Percentiles rank a stretch among this genome's conserved stretches.
These are phyloP conservation scores for Noctua comes DNA, from an alignment of 2,888 invertebrate species.

Conservation along the genomic window DNA sequence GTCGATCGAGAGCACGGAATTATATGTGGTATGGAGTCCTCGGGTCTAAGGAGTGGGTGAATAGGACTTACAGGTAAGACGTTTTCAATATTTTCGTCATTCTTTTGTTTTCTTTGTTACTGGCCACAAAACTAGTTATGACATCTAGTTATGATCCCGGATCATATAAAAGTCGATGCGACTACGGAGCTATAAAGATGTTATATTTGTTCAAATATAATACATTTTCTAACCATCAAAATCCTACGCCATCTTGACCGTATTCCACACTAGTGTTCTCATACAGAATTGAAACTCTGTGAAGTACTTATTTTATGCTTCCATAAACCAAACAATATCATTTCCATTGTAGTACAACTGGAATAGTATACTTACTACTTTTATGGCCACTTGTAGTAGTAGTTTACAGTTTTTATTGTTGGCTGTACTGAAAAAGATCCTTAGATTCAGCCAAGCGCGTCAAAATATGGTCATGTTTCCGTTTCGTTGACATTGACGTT, in stretches of 20 bases:
- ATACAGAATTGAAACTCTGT: conserved; percentile 2
- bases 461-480: neutral
- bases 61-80: conserved; percentile 95
- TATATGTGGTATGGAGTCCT: conserved; percentile 98
- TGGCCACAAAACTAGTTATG: neutral
- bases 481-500: neutral
- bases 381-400: neutral
- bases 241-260: neutral
- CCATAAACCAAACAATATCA: neutral
- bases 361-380: neutral
- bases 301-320: neutral
- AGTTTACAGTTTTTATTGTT: neutral
- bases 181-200: neutral
- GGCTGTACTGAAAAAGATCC: neutral
- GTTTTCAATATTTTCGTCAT: neutral
- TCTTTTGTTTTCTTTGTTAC: conserved; percentile 1
- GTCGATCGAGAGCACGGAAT: conserved; percentile 97
- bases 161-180: neutral
- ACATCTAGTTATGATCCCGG: neutral
- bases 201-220: neutral
- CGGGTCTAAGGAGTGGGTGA: conserved; percentile 94
- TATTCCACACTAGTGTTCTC: neutral
- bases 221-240: neutral
- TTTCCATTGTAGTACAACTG: neutral
- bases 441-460: no score